These are phyloP conservation scores for Cairina moschata DNA, from an alignment of 2,113 vertebrate species.

Conservation along the genomic window DNA sequence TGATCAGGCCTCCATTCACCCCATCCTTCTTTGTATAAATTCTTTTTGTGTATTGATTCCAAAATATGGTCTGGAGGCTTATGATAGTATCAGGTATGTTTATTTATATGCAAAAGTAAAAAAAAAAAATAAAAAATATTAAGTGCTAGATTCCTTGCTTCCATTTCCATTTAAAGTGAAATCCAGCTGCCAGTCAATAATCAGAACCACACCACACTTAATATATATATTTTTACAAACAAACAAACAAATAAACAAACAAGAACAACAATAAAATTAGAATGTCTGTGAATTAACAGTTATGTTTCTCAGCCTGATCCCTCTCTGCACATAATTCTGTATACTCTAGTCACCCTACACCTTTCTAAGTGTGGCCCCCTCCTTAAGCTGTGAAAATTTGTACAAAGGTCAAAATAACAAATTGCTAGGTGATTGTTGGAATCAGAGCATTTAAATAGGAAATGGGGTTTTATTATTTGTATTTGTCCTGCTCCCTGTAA, in stretches of 20 bases:
- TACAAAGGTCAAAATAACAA: constrained; percentile 28
- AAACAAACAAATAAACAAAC: not conserved
- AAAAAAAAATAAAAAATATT: not conserved
- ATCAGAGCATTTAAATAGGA: not conserved
- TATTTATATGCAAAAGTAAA: not conserved
- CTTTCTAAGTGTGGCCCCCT: not conserved
- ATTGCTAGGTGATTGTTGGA: not conserved
- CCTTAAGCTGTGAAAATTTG: not conserved
- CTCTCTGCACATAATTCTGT: not conserved
- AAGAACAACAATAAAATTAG: not conserved
- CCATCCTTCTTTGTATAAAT: not conserved
- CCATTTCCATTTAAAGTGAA: not conserved
- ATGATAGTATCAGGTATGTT: not conserved
- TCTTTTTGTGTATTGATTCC: not conserved
- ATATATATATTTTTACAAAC: not conserved
- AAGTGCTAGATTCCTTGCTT: not conserved
- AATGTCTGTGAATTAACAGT: not conserved
- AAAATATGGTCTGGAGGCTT: not conserved
- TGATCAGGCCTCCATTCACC: not conserved
- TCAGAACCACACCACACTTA: fast-evolving
- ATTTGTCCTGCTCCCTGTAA: not conserved
- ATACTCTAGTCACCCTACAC: not conserved
- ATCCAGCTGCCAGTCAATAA: not conserved
- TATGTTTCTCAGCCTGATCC: not conserved
- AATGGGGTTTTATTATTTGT: not conserved